These are phyloP conservation scores for Myripristis jacobus DNA, from an alignment of 2,797 vertebrate species.

Conservation along the genomic window DNA sequence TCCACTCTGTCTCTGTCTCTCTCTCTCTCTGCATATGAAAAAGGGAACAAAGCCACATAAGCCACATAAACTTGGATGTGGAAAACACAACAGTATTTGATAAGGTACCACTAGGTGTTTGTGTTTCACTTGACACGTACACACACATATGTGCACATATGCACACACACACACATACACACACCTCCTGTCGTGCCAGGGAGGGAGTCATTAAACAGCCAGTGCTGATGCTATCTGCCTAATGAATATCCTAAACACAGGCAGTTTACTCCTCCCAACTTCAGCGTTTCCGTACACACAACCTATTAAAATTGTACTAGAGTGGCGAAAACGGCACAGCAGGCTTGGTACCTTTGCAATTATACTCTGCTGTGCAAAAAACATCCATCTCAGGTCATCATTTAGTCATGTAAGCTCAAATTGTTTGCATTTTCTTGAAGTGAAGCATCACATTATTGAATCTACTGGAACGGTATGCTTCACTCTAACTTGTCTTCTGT, in stretches of 20 bases:
- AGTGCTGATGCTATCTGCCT: slow-evolving; percentile 51
- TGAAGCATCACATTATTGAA: neutral
- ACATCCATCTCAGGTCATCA: slow-evolving; percentile 5
- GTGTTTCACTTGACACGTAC: slow-evolving; percentile 5
- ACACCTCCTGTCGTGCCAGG: slow-evolving; percentile 5
- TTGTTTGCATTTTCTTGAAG: neutral
- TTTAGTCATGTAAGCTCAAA: neutral
- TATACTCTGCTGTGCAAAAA: neutral
- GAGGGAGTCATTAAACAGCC: slow-evolving; percentile 47
- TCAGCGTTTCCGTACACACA: slow-evolving; percentile 10
- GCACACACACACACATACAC: slow-evolving; percentile 12
- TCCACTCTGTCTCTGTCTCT: too few relatives aligned
- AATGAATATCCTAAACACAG: slow-evolving; percentile 58
- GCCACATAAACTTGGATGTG: too few relatives aligned
- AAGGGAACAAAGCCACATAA: too few relatives aligned
- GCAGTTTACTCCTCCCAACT: slow-evolving; percentile 42
- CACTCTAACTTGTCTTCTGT: neutral
- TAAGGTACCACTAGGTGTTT: too few relatives aligned
- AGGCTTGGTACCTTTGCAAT: neutral
- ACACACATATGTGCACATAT: slow-evolving; percentile 4
- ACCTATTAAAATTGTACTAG: neutral
- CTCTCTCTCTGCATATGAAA: too few relatives aligned
- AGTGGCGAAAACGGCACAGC: slow-evolving; percentile 4
- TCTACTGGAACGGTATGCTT: too few relatives aligned
- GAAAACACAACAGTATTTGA: too few relatives aligned